Evolutionary conservation across 2,888 invertebrate species (phyloP).

Genomic region (Pheosia tremula): DNA sequence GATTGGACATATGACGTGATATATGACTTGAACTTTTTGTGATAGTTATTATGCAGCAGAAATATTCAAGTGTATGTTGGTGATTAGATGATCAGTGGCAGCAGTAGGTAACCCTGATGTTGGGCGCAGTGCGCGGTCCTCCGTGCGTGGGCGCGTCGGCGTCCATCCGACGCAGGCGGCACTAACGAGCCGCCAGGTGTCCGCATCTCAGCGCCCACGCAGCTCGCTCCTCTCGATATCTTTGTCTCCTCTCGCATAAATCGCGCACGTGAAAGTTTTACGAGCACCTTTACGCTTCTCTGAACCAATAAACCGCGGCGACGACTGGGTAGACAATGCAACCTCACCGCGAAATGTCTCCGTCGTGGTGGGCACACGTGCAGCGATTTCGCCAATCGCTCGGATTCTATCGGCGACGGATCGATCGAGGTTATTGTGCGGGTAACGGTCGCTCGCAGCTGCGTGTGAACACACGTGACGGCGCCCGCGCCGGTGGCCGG

Average conservation of each 20-base stretch:
- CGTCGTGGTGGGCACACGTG: constrained; percentile 70
- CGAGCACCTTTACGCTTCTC: constrained; percentile 78
- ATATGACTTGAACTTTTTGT: background rate
- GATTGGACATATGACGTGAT: background rate
- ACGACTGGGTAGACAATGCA: constrained; percentile 71
- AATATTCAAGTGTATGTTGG: background rate
- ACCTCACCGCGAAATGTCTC: constrained; percentile 70
- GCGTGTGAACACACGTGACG: constrained; percentile 80
- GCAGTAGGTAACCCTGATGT: too few relatives aligned
- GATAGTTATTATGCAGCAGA: background rate
- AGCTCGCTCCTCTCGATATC: constrained; percentile 73
- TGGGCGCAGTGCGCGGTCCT: constrained; percentile 17
- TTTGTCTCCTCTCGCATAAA: constrained; percentile 79
- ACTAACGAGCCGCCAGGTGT: constrained; percentile 82
- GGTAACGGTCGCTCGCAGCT: constrained; percentile 83
- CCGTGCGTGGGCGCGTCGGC: constrained; percentile 48
- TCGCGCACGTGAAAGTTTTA: constrained; percentile 83
- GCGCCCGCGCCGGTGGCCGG: constrained; percentile 78
- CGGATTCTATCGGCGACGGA: constrained; percentile 76
- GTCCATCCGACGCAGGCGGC: constrained; percentile 63
- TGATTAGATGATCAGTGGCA: background rate
- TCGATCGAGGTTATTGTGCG: constrained; percentile 84
- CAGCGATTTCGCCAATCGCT: constrained; percentile 78
- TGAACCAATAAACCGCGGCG: constrained; percentile 71
- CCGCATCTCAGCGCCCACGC: constrained; percentile 78